These are phyloP conservation scores for Cryptocheilus praepositus DNA, from an alignment of 2,888 invertebrate species.

Conservation along the genomic window DNA sequence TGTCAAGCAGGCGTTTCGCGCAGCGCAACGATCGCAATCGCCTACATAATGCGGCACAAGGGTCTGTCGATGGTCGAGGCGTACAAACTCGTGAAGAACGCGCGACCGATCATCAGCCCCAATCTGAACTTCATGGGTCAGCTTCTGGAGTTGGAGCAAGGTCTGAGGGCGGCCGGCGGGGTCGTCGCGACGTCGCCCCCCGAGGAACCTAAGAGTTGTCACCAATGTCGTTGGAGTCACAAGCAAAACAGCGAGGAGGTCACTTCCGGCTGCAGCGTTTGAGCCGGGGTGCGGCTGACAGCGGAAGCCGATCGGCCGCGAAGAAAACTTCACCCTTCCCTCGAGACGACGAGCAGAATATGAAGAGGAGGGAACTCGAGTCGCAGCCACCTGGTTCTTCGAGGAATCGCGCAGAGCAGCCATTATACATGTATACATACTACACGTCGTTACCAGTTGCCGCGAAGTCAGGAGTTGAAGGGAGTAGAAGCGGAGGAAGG, in stretches of 20 bases:
- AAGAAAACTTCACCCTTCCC: not conserved
- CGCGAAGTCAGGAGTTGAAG: not conserved
- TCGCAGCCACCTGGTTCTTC: no score
- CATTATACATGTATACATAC: not conserved
- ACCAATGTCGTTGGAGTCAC: conserved; percentile 77
- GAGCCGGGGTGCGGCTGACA: conserved; percentile 54
- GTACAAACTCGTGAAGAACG: conserved; percentile 89
- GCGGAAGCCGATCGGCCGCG: conserved; percentile 22
- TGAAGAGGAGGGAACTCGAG: not conserved
- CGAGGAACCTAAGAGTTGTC: conserved; percentile 73
- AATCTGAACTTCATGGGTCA: conserved; percentile 97
- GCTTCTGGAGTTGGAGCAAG: conserved; percentile 88
- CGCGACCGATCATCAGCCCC: conserved; percentile 93
- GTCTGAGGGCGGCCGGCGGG: conserved; percentile 75
- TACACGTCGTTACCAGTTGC: not conserved
- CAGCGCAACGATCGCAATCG: conserved; percentile 95
- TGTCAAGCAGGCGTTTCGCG: conserved; percentile 97
- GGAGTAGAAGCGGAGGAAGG: no score
- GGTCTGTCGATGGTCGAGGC: conserved; percentile 90
- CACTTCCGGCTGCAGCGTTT: conserved; percentile 78
- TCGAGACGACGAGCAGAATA: not conserved
- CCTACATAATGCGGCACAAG: conserved; percentile 94
- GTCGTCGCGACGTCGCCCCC: conserved; percentile 66
- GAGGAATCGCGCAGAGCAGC: not conserved
- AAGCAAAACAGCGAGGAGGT: conserved; percentile 77